These are phyloP conservation scores for Ephydatia muelleri DNA, from an alignment of 37 sponge, comb jelly and placozoan species.

Conservation along the genomic window DNA sequence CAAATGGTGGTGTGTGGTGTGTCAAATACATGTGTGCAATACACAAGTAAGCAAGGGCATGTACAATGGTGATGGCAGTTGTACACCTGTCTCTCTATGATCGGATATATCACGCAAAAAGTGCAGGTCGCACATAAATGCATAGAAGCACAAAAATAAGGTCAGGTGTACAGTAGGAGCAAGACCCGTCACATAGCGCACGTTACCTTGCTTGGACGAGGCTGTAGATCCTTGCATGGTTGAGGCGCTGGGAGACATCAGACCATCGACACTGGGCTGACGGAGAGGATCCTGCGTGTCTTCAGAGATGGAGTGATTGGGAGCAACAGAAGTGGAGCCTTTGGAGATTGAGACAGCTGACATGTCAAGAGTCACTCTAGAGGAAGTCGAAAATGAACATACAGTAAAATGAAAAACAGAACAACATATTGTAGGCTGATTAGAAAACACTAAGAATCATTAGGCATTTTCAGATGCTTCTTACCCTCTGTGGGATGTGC, in stretches of 20 bases:
- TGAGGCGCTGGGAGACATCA: conserved; percentile 16
- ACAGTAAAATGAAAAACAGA: no score
- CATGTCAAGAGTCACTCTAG: conserved; percentile 42
- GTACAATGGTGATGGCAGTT: no score
- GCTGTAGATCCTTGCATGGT: not conserved
- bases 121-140: no score
- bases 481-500: not conserved
- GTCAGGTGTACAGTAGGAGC: no score
- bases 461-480: not conserved
- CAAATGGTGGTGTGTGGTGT: no score
- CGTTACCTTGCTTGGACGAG: not conserved
- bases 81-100: no score
- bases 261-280: conserved; percentile 67
- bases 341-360: conserved; percentile 29
- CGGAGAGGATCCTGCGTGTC: not conserved
- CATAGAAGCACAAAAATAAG: no score
- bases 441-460: not conserved
- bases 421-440: not conserved
- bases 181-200: no score
- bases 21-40: no score
- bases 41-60: no score
- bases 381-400: no score
- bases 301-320: not conserved
- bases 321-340: not conserved
- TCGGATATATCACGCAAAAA: no score